These are phyloP conservation scores for Pachyrhynchus sulphureomaculatus DNA, from an alignment of 1,140 invertebrate genomes.

Conservation along the genomic window DNA sequence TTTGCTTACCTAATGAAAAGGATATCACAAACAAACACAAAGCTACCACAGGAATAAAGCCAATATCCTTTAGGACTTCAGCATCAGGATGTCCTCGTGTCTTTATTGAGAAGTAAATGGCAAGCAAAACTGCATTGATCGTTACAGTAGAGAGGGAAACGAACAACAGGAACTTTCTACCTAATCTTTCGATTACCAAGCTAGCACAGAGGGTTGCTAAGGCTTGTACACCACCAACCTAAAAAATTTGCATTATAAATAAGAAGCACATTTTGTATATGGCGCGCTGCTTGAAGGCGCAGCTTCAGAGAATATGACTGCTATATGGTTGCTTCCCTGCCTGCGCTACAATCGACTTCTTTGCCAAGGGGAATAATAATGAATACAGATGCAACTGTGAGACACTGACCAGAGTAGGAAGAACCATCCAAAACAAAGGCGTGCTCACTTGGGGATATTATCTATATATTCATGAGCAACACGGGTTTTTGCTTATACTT, in stretches of 20 bases:
- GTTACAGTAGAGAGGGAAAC: conserved; percentile 66
- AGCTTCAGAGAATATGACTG: too few relatives aligned
- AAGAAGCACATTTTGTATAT: too few relatives aligned
- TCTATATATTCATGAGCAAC: too few relatives aligned
- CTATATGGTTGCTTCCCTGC: too few relatives aligned
- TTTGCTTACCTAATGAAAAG: conserved; percentile 57
- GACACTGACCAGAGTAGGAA: too few relatives aligned
- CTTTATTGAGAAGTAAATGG: conserved; percentile 63
- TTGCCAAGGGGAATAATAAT: too few relatives aligned
- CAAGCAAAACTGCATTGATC: conserved; percentile 62
- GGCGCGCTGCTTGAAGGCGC: too few relatives aligned
- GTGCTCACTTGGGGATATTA: too few relatives aligned
- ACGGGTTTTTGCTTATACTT: too few relatives aligned
- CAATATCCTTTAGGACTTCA: conserved; percentile 23
- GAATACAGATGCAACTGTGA: too few relatives aligned
- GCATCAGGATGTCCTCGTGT: conserved; percentile 44
- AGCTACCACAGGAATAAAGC: conserved; percentile 71
- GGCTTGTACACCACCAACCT: conserved; percentile 68
- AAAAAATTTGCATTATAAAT: conserved; percentile 60
- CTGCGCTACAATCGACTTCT: too few relatives aligned
- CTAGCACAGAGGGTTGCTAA: conserved; percentile 68
- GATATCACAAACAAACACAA: conserved; percentile 75
- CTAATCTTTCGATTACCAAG: conserved; percentile 74
- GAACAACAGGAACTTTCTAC: conserved; percentile 69
- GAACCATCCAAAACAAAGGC: too few relatives aligned